A percentile compares a stretch with the other conserved stretches of the same genome.
Conservation (phyloP, 2,113 vertebrate species). For the Indri indri region DNA sequence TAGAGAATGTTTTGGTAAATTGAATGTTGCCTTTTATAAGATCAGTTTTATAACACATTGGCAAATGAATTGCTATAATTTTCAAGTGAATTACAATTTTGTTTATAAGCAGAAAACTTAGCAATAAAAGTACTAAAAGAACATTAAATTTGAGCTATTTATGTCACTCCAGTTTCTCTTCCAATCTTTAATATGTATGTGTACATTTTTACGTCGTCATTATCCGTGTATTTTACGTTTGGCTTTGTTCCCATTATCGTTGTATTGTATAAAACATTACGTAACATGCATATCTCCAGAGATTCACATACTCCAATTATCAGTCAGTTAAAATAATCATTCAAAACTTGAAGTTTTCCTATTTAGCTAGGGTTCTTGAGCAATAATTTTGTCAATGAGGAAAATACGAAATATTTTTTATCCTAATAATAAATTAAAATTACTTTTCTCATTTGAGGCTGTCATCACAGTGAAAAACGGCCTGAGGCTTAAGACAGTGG, state of each 20-base stretch:
- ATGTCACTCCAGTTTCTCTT: slow-evolving; percentile 47
- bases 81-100: slow-evolving; percentile 47
- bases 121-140: not conserved
- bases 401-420: not conserved
- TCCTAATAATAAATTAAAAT: not conserved
- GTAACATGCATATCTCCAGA: not conserved
- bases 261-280: not conserved
- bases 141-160: not conserved
- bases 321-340: slow-evolving; percentile 33
- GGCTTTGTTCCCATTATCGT: not conserved
- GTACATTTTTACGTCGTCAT: not conserved
- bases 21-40: slow-evolving; percentile 19
- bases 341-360: slow-evolving; percentile 7
- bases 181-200: not conserved
- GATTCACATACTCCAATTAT: not conserved
- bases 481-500: slow-evolving; percentile 16
- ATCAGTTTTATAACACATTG: not conserved
- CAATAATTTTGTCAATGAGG: slow-evolving; percentile 12
- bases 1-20: not conserved
- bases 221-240: slow-evolving; percentile 36
- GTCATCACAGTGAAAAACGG: not conserved
- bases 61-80: slow-evolving; percentile 52
- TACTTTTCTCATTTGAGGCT: slow-evolving; percentile 47
- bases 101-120: slow-evolving; percentile 46
- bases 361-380: slow-evolving; percentile 62